Base-by-base conservation (phyloP, 2,888 invertebrate species). In the Drosophila kanekoi region DNA sequence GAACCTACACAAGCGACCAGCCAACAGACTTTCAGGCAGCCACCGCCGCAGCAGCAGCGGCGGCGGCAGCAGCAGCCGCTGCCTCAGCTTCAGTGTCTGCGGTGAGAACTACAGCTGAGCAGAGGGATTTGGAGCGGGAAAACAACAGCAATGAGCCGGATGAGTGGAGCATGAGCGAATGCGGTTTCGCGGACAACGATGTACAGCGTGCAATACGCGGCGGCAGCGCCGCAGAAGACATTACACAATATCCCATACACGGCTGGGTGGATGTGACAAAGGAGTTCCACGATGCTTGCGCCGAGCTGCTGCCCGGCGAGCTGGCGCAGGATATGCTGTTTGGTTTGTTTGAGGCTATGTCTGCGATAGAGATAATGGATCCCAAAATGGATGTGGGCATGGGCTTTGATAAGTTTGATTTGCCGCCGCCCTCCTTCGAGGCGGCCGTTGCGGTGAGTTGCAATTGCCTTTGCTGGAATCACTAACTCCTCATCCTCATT, bases 311-410 rank as follows among this genome's bases (percentile, higher is more conserved):
- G 83, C 93, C 98, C 53, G 99, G 99, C 3, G 98, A 99, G 92
- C 93, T 99, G 35, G 93, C 98, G 8, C 98, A 98, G 89, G 98
- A 98, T 94, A 96, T 97, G 54, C 92, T 96, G 18, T 98, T 96
- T 93, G 97, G 98, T 3, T 93, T 99, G 40, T 98, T 98, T 93
- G 99, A 99, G 92, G 99, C 99, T 0, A 99, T 99, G 99, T 98
- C 99, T 0, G 99, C 99, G 0, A 99, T 99, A 86, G 99, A 99
- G 93, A 98, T 99, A 97, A 99, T 99, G 99, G 99, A 99, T 92
- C 99, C 99, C 0, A 99, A 99, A 94, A 99, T 99, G 99, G 99
- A 99, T 94, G 98, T 98, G 1, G 99, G 99, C 6, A 98, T 99
- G 98, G 93, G 97, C 74, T 98, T 98, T 91, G 98, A 98, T 91